Evolutionary conservation across 1,140 invertebrate genomes (phyloP).

Genomic region (Hylaeus volcanicus): DNA sequence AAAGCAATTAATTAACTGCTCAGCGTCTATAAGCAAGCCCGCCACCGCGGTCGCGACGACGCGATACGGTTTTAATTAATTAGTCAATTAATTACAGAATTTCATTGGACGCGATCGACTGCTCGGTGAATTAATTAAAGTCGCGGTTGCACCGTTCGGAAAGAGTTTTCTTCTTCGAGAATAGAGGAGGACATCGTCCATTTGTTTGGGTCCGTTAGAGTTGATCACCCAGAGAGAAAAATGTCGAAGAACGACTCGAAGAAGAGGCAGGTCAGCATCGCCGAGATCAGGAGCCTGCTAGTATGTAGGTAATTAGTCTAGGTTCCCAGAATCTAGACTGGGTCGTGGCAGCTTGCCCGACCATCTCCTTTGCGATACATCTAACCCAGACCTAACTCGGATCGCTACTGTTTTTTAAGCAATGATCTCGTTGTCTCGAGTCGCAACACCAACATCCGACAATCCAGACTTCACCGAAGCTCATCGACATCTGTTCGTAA

Average conservation of each 20-base stretch:
- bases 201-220: constrained; percentile 13
- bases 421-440: neutral
- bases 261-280: constrained; percentile 52
- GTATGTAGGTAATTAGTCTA: constrained; percentile 74
- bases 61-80: constrained; percentile 36
- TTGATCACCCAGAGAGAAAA: constrained; percentile 38
- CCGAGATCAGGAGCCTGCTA: constrained; percentile 39
- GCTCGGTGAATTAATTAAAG: constrained; percentile 41
- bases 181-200: neutral
- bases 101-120: constrained; percentile 6
- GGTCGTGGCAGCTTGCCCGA: constrained; percentile 65
- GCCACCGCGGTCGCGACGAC: constrained; percentile 2
- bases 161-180: constrained; percentile 12
- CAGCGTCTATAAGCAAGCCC: neutral
- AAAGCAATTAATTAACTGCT: constrained; percentile 35
- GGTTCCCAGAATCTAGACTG: constrained; percentile 53
- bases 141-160: neutral
- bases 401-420: no score
- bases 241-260: constrained; percentile 41
- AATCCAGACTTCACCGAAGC: no score
- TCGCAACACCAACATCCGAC: no score
- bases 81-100: constrained; percentile 48
- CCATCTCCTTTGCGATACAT: constrained; percentile 47
- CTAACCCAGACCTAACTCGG: neutral
- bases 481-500: no score